A percentile compares a stretch with the other conserved stretches of the same genome.
phyloP scores from a whole-genome alignment of 2,888 invertebrate genomes.

The Calliopum simillimum region DNA sequence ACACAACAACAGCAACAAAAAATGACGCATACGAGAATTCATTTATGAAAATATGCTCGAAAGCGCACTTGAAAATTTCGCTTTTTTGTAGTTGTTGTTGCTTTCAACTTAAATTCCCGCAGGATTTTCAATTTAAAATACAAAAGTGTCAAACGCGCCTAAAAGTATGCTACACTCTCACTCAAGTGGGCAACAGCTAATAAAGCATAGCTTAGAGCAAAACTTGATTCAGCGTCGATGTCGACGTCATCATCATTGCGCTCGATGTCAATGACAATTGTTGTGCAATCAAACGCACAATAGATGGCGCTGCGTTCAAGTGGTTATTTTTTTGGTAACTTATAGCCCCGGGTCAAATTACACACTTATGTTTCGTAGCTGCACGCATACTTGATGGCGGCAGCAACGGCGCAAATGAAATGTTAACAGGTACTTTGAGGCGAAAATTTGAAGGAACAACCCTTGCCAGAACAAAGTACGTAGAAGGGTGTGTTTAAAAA shows the following conservation, averaged over 20 bases:
- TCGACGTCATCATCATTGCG: neutral
- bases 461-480: slow-evolving; percentile 1
- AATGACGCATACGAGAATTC: slow-evolving; percentile 42
- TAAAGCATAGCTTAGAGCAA: slow-evolving; percentile 17
- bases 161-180: slow-evolving; percentile 27
- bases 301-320: slow-evolving; percentile 58
- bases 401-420: neutral
- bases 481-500: no score
- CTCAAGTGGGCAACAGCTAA: slow-evolving; percentile 23
- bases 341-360: slow-evolving; percentile 66
- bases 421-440: slow-evolving; percentile 63
- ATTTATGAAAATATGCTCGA: slow-evolving; percentile 54
- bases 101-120: slow-evolving; percentile 49
- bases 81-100: slow-evolving; percentile 31
- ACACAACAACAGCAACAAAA: slow-evolving; percentile 53
- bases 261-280: slow-evolving; percentile 18
- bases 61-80: slow-evolving; percentile 3
- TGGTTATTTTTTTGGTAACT: slow-evolving; percentile 61
- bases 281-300: slow-evolving; percentile 38
- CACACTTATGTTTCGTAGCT: slow-evolving; percentile 47
- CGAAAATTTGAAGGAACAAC: slow-evolving; percentile 6
- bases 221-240: neutral
- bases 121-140: slow-evolving; percentile 55
- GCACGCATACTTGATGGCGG: neutral
- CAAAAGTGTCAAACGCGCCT: slow-evolving; percentile 21